Evolutionary conservation across 2,888 invertebrate genomes (phyloP).

Genomic region (Brachyptera putata): DNA sequence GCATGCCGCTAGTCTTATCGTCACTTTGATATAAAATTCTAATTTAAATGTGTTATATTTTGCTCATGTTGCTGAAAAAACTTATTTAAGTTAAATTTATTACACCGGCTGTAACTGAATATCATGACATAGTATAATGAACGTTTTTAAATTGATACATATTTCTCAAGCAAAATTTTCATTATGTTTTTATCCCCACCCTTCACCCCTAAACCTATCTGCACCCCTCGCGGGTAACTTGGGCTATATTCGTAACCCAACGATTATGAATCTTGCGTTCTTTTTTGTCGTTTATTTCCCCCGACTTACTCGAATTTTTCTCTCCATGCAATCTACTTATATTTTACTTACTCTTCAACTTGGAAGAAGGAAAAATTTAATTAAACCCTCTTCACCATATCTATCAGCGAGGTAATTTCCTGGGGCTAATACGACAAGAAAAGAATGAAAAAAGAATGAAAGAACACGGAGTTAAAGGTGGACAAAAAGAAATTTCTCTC

Average conservation of each 20-base stretch:
- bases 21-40: background rate
- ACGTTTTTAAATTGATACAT: conserved; percentile 8
- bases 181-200: conserved; percentile 18
- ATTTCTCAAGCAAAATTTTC: conserved; percentile 24
- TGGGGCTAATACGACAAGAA: conserved; percentile 23
- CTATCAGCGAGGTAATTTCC: conserved; percentile 30
- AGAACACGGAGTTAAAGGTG: too few species aligned
- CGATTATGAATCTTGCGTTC: conserved; percentile 6
- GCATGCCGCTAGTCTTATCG: too few species aligned
- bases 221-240: background rate
- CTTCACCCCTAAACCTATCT: background rate
- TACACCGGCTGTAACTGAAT: background rate
- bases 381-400: conserved; percentile 29
- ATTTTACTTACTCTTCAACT: conserved; percentile 25
- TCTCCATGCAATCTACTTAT: conserved; percentile 25
- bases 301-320: background rate
- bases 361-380: conserved; percentile 27
- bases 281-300: conserved; percentile 3
- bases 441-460: conserved; percentile 6
- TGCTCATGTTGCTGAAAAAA: conserved; percentile 1
- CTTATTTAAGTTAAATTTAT: conserved; percentile 4
- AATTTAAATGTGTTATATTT: conserved; percentile 15
- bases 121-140: background rate
- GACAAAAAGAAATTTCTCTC: too few species aligned
- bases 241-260: background rate